Conservation (phyloP, 1,140 invertebrate species). For the Camponotus vicinus region DNA sequence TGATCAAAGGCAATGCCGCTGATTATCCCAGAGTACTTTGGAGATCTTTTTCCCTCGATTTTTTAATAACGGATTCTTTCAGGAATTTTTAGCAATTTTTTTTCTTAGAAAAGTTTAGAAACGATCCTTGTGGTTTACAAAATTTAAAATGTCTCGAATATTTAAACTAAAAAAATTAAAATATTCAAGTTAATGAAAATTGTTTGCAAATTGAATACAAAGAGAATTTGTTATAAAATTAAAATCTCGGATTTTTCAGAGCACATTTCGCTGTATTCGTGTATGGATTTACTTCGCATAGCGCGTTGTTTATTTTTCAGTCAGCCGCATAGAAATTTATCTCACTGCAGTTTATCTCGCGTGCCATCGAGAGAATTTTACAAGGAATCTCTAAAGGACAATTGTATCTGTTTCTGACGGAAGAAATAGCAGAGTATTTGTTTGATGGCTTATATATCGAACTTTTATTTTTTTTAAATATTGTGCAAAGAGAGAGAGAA, state of each 20-base stretch:
- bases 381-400: neutral
- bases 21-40: neutral
- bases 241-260: neutral
- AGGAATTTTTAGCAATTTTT: neutral
- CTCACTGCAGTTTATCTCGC: conserved; percentile 45
- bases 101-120: neutral
- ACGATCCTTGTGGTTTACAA: neutral
- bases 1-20: conserved; percentile 4
- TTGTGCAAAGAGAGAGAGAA: neutral
- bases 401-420: neutral
- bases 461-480: neutral
- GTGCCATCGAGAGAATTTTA: conserved; percentile 24
- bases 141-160: neutral
- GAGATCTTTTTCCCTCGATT: neutral
- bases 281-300: neutral
- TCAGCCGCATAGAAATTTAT: conserved; percentile 54
- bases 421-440: neutral
- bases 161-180: too few relatives aligned
- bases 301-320: conserved; percentile 56
- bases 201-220: neutral
- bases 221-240: conserved; percentile 6
- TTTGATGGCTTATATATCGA: neutral
- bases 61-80: neutral
- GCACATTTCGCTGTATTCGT: neutral
- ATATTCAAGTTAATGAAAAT: neutral